Evolutionary conservation across 2,888 invertebrate genomes (phyloP), one percentile per base, ranked within the genome.

Genomic region (Willowsia nigromaculata): DNA sequence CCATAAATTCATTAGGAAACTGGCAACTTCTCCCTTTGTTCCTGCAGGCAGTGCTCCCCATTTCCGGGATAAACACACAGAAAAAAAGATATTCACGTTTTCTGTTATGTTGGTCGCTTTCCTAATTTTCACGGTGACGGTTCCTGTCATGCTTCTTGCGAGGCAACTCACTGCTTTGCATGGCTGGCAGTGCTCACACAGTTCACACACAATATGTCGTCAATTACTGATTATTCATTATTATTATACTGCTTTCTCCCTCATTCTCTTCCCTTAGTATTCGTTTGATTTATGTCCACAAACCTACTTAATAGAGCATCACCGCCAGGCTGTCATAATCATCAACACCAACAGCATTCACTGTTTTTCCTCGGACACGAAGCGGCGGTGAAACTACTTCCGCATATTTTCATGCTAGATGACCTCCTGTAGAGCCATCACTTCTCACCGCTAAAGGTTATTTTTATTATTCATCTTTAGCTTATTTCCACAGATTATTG

Each of bases 191-290:
- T 62, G 62, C 43, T 74, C n/a, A 13, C 7, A 27, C 62, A 4
- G 6, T 47, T 47, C 56, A 15, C 81, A 11, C 37, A 33, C 81
- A 43, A 43, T 40, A 33, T 82, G 65, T 40, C 40, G 74, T 68
- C 84, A 25, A 37, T 71, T 33, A 56, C 71, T 71, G 71, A 84
- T 84, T 84, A 84, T 84, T 84, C 68, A 68, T 68, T 68, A 9
- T 18, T 1, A 15, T 22, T 56, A 56, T 56, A 47, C 9, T 59
- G 11, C 27, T 1, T 59, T 27, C 13, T 59, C 27, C 59, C 25
- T 13, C 27, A 11, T 59, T 27, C 59, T 27, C 43, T 43, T 43
- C 25, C 56, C 22, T 47, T n/a, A 62, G 9, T 33, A n/a, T 22
- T 37, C 68, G 47, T 68, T 74, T 62, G 71, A 84, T 71, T 59